phyloP scores from a whole-genome alignment of 2,113 vertebrate species.

The Zeus faber region DNA sequence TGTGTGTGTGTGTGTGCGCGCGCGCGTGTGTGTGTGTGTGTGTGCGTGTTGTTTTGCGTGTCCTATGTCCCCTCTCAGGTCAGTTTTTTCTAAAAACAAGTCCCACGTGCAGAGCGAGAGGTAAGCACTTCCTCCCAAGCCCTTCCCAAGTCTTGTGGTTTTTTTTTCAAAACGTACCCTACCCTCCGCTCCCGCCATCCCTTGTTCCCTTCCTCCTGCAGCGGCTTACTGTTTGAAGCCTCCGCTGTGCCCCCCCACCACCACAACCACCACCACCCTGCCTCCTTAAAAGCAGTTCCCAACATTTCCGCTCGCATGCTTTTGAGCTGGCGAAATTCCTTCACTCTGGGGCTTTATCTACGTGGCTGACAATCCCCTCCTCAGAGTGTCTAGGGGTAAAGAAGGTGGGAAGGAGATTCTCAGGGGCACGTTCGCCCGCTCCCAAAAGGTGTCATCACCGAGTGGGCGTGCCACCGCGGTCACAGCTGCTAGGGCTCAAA shows the following conservation, averaged over 20 bases:
- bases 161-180: slow-evolving; percentile 28
- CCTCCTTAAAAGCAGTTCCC: neutral
- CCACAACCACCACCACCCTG: no score
- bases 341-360: slow-evolving; percentile 40
- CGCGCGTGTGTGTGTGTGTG: slow-evolving; percentile 3
- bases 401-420: slow-evolving; percentile 30
- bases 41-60: slow-evolving; percentile 36
- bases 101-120: slow-evolving; percentile 62
- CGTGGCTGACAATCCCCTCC: slow-evolving; percentile 42
- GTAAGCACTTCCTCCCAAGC: slow-evolving; percentile 65
- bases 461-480: no score
- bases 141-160: neutral
- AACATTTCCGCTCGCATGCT: slow-evolving; percentile 35
- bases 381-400: slow-evolving; percentile 52
- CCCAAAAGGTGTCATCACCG: slow-evolving; percentile 45
- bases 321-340: slow-evolving; percentile 45
- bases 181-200: slow-evolving; percentile 9
- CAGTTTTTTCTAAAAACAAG: slow-evolving; percentile 71
- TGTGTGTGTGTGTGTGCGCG: slow-evolving; percentile 7
- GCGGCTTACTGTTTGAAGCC: no score
- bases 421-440: slow-evolving; percentile 33
- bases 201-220: no score
- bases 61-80: slow-evolving; percentile 68
- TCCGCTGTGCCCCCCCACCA: neutral
- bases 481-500: slow-evolving; percentile 20